Conservation (phyloP, 2,888 invertebrate species). For the Ophraella communa region DNA sequence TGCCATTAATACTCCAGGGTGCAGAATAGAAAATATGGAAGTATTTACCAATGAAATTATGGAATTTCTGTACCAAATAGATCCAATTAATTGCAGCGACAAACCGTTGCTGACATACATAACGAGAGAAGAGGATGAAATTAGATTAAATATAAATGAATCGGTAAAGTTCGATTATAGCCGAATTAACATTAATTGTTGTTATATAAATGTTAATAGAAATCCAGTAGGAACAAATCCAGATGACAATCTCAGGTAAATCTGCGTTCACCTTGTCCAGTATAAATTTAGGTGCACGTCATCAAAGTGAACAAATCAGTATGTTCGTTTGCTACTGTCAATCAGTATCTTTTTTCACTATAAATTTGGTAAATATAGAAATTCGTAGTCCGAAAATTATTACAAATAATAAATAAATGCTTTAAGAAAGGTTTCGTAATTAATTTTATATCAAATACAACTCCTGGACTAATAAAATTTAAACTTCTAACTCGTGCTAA, state of each 20-base stretch:
- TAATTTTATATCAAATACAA: too few species aligned
- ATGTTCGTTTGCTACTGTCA: too few species aligned
- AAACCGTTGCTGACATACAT: constrained; percentile 26
- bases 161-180: constrained; percentile 19
- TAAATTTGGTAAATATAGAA: too few species aligned
- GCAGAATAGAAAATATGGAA: constrained; percentile 29
- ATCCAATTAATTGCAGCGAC: constrained; percentile 23
- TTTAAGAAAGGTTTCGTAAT: too few species aligned
- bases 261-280: constrained; percentile 1
- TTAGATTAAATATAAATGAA: constrained; percentile 23
- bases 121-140: neutral
- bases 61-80: constrained; percentile 18
- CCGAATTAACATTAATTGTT: constrained; percentile 20
- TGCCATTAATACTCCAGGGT: constrained; percentile 31
- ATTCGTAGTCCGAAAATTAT: too few species aligned
- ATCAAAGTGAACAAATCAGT: too few species aligned
- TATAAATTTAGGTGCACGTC: too few species aligned
- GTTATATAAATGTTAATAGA: constrained; percentile 23
- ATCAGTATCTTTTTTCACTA: too few species aligned
- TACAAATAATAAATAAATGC: too few species aligned
- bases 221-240: constrained; percentile 17
- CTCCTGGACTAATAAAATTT: too few species aligned
- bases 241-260: constrained; percentile 29
- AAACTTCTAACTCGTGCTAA: too few species aligned
- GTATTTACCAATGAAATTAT: constrained; percentile 27